phyloP scores from a whole-genome alignment of 37 sponge, comb jelly and placozoan species.

The Mnemiopsis leidyi region DNA sequence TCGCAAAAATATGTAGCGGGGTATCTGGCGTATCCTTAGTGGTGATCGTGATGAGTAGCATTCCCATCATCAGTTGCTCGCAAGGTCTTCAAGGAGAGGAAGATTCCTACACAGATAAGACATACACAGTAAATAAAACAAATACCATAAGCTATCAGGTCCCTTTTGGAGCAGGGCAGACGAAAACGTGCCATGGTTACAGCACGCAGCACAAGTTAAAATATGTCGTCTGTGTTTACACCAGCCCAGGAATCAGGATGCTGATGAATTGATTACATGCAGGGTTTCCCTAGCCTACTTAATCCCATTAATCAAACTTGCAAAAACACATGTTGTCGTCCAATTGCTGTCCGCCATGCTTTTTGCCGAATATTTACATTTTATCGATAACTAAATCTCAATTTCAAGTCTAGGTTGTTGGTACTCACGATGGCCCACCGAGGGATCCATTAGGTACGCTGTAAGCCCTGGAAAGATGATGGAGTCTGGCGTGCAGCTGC shows the following conservation, averaged over 20 bases:
- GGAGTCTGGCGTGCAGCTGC: not conserved
- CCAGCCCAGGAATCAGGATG: not conserved
- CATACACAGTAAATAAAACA: not conserved
- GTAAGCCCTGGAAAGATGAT: not conserved
- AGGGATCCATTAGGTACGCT: not conserved
- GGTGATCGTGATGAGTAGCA: too few species aligned
- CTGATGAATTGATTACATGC: not conserved
- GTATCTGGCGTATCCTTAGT: too few species aligned
- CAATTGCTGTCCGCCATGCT: too few species aligned
- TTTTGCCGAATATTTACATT: too few species aligned
- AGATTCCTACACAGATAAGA: not conserved
- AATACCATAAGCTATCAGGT: not conserved
- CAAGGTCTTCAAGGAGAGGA: not conserved
- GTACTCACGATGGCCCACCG: too few species aligned
- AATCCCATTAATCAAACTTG: not conserved
- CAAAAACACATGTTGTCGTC: too few species aligned
- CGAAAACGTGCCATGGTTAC: not conserved
- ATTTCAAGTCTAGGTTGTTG: too few species aligned
- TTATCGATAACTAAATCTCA: too few species aligned
- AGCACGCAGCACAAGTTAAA: too few species aligned
- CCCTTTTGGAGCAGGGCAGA: not conserved
- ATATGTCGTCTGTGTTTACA: not conserved
- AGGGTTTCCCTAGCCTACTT: not conserved
- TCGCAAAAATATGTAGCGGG: too few species aligned
- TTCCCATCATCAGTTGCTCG: too few species aligned